Conservation (phyloP, 2,797 vertebrate species). For the Anguilla anguilla region DNA sequence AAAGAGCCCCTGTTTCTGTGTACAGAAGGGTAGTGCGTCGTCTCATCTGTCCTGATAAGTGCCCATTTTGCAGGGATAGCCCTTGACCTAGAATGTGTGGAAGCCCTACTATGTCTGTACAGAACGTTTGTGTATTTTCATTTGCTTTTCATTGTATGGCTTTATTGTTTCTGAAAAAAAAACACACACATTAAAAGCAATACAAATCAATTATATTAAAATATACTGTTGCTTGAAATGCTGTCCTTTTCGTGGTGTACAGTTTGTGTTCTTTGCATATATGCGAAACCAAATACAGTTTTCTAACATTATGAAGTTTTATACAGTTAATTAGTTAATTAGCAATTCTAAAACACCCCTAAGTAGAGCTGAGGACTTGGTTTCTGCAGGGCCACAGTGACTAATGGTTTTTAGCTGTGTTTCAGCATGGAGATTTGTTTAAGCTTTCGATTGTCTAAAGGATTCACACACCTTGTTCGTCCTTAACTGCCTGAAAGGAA, state of each 20-base stretch:
- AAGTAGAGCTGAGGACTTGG: no score
- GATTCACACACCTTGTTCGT: no score
- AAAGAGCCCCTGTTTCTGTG: constrained; percentile 69
- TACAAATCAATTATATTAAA: constrained; percentile 75
- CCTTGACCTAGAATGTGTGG: constrained; percentile 69
- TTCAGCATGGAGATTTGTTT: no score
- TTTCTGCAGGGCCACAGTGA: no score
- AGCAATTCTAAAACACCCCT: no score
- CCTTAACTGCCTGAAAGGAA: no score
- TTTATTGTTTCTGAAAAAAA: constrained; percentile 83
- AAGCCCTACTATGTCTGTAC: constrained; percentile 72
- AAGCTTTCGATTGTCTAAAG: no score
- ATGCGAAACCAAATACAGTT: neutral
- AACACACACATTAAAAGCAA: constrained; percentile 75
- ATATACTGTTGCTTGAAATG: constrained; percentile 75
- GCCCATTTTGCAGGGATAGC: constrained; percentile 69
- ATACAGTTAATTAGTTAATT: no score
- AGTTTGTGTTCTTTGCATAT: neutral
- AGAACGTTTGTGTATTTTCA: constrained; percentile 75
- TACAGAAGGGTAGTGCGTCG: constrained; percentile 79
- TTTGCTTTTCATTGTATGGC: constrained; percentile 90
- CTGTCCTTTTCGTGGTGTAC: constrained; percentile 26
- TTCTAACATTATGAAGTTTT: neutral
- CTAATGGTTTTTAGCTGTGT: no score
- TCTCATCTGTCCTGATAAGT: constrained; percentile 76